These are phyloP conservation scores for Oncorhynchus gorbuscha DNA, from an alignment of 2,113 vertebrate species.

Conservation along the genomic window DNA sequence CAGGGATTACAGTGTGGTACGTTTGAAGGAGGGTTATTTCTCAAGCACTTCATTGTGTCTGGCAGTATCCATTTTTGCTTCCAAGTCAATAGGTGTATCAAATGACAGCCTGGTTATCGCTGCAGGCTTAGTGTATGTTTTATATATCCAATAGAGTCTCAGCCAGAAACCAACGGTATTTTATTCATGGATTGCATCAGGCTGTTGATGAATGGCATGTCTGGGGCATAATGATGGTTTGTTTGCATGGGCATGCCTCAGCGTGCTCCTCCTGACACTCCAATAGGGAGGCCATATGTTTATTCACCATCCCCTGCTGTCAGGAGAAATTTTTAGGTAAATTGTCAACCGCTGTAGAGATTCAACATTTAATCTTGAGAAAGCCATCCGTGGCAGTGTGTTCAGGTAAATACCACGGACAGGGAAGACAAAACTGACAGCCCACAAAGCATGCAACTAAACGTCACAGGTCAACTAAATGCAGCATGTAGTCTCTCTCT, in stretches of 20 bases:
- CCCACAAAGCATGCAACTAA: constrained; percentile 29
- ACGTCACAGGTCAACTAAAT: constrained; percentile 44
- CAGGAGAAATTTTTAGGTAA: constrained; percentile 51
- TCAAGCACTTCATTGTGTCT: constrained; percentile 23
- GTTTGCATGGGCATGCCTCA: constrained; percentile 41
- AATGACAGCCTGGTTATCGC: constrained; percentile 65
- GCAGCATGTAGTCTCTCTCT: constrained; percentile 32
- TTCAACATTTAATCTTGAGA: constrained; percentile 70
- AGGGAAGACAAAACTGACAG: constrained; percentile 43
- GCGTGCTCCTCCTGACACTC: constrained; percentile 28
- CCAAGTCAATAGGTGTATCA: constrained; percentile 6
- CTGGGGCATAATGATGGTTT: constrained; percentile 36
- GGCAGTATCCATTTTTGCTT: constrained; percentile 40
- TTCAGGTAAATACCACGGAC: constrained; percentile 56
- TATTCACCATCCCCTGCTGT: constrained; percentile 59
- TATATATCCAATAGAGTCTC: constrained; percentile 41
- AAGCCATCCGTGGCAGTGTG: constrained; percentile 53
- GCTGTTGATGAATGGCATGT: constrained; percentile 46
- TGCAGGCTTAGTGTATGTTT: constrained; percentile 43
- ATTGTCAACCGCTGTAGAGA: constrained; percentile 51
- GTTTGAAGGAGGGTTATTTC: constrained; percentile 20
- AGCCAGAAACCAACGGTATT: constrained; percentile 51
- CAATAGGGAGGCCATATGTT: constrained; percentile 42
- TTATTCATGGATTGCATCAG: constrained; percentile 68
- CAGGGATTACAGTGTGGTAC: constrained; percentile 4